Conservation (phyloP, 2,797 vertebrate species). For the Epinephelus awoara region DNA sequence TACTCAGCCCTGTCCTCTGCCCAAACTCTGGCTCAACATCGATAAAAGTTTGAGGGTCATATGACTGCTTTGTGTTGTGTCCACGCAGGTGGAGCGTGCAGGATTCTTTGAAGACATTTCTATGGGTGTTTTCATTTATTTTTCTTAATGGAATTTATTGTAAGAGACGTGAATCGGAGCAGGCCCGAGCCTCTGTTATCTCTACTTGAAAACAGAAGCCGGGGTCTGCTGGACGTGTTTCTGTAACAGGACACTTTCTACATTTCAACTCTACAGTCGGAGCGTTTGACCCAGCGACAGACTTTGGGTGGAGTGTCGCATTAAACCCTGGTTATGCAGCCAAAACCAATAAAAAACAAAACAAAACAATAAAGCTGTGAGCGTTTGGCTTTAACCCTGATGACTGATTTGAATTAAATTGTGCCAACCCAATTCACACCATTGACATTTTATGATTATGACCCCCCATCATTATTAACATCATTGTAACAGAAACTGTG, state of each 20-base stretch:
- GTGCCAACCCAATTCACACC: conserved; percentile 14
- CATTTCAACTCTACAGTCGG: background rate
- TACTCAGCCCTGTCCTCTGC: too few relatives aligned
- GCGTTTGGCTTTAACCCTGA: background rate
- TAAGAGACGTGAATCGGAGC: too few relatives aligned
- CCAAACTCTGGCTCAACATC: too few relatives aligned
- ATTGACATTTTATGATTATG: background rate
- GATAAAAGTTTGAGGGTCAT: too few relatives aligned
- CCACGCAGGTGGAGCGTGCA: too few relatives aligned
- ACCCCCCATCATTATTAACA: conserved; percentile 47
- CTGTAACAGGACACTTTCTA: conserved; percentile 4
- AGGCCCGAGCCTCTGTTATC: too few relatives aligned
- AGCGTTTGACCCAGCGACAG: background rate
- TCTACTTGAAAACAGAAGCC: background rate
- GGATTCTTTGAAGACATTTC: too few relatives aligned
- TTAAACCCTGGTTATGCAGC: background rate
- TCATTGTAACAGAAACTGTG: conserved; percentile 35
- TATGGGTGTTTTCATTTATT: too few relatives aligned
- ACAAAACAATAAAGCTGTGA: conserved; percentile 1
- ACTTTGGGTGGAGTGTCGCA: conserved; percentile 42
- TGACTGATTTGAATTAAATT: conserved; percentile 15
- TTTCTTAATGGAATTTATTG: too few relatives aligned
- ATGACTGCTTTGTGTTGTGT: too few relatives aligned
- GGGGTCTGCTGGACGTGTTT: background rate
- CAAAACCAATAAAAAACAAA: conserved; percentile 31